Percentiles rank a stretch among this genome's conserved stretches.
These are phyloP conservation scores for Malacoraja senta DNA, from an alignment of 2,797 vertebrate species.

Conservation along the genomic window DNA sequence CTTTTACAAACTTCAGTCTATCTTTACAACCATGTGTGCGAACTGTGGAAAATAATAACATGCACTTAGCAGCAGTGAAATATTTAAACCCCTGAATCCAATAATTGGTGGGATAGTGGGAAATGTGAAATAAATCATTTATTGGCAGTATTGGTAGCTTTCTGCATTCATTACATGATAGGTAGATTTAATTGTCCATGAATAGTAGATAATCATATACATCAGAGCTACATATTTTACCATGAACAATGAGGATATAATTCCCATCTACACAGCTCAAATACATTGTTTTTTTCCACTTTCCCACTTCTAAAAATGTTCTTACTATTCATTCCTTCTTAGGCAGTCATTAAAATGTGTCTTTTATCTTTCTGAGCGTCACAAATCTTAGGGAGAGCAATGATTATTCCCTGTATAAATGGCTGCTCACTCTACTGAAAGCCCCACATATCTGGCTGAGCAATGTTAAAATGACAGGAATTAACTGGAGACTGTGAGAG, in stretches of 20 bases:
- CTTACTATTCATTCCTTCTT: too few relatives aligned
- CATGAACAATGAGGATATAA: not conserved
- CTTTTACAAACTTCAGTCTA: not conserved
- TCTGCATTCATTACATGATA: not conserved
- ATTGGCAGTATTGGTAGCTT: slow-evolving; percentile 14
- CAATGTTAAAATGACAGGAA: too few relatives aligned
- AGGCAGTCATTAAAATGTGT: too few relatives aligned
- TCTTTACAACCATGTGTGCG: not conserved
- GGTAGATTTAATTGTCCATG: not conserved
- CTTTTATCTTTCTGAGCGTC: too few relatives aligned
- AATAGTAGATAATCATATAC: slow-evolving; percentile 10
- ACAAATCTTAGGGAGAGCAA: too few relatives aligned
- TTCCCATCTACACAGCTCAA: not conserved
- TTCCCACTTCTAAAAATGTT: not conserved
- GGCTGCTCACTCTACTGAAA: too few relatives aligned
- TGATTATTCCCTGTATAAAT: too few relatives aligned
- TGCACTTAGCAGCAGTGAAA: not conserved
- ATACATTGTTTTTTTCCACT: not conserved
- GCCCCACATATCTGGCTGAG: too few relatives aligned
- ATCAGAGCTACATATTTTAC: not conserved
- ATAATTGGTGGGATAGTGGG: not conserved
- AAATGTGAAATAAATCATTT: not conserved
- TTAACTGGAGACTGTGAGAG: too few relatives aligned
- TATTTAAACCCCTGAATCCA: not conserved
- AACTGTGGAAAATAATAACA: not conserved